Evolutionary conservation across 2,888 invertebrate genomes (phyloP).

Genomic region (Acleris literana): DNA sequence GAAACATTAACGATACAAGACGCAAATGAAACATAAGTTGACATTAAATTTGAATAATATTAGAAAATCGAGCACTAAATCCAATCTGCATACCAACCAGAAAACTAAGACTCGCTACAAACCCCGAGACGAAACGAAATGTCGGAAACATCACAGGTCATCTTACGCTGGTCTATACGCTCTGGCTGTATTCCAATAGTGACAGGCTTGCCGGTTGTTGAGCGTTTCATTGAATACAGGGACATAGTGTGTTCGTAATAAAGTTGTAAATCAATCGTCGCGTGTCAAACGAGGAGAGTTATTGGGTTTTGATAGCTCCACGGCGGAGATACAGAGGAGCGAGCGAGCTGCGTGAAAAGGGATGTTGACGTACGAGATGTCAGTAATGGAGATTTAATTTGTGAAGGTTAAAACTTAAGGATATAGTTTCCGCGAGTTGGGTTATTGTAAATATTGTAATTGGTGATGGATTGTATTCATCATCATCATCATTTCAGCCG

Average conservation of each 20-base stretch:
- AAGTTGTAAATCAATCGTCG: conserved; percentile 50
- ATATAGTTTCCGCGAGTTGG: no score
- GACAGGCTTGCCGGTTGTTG: conserved; percentile 47
- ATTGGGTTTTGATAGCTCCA: conserved; percentile 57
- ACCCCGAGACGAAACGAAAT: neutral
- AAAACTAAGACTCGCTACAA: neutral
- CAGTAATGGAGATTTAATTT: neutral
- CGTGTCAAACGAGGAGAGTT: conserved; percentile 43
- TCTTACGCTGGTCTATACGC: conserved; percentile 42
- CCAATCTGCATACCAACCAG: conserved; percentile 22
- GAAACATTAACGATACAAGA: conserved; percentile 25
- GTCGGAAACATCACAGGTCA: conserved; percentile 40
- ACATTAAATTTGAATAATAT: conserved; percentile 36
- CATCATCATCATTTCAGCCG: no score
- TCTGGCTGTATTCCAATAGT: conserved; percentile 54
- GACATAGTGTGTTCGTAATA: conserved; percentile 48
- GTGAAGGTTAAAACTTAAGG: neutral
- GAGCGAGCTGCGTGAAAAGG: conserved; percentile 27
- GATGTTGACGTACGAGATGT: conserved; percentile 1
- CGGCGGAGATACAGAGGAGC: conserved; percentile 44
- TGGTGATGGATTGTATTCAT: no score
- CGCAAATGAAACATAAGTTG: conserved; percentile 35
- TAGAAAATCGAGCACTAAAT: conserved; percentile 32
- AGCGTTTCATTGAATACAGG: conserved; percentile 44
- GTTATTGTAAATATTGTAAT: no score